phyloP scores from a whole-genome alignment of 92 coral and sea anemone genomes.

The Heteractis magnifica region DNA sequence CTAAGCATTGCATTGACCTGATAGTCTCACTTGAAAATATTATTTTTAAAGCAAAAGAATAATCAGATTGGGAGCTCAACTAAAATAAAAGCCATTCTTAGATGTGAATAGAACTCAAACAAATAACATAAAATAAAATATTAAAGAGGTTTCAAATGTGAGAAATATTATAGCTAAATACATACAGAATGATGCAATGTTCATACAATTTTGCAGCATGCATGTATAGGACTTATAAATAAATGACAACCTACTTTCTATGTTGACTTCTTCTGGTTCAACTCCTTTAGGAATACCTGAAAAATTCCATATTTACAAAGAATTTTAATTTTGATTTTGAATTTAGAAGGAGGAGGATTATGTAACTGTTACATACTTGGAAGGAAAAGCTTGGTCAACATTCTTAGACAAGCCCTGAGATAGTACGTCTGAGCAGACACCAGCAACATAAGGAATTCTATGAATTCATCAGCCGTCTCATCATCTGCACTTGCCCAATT shows the following conservation, averaged over 20 bases:
- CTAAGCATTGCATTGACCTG: no score
- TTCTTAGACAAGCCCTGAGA: constrained; percentile 85
- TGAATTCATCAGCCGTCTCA: constrained; percentile 75
- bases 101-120: no score
- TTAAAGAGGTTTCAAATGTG: no score
- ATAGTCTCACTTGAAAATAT: no score
- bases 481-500: constrained; percentile 83
- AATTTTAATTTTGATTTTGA: background rate
- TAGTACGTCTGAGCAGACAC: constrained; percentile 96
- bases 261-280: constrained; percentile 13
- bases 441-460: constrained; percentile 82
- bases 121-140: no score
- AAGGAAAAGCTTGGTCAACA: constrained; percentile 78
- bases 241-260: constrained; percentile 36
- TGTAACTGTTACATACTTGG: constrained; percentile 55
- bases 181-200: no score
- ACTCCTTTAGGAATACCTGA: constrained; percentile 40
- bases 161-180: no score
- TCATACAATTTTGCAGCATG: no score
- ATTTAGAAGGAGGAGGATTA: no score
- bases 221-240: background rate
- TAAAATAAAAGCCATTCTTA: no score
- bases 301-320: background rate
- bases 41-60: no score
- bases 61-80: no score